phyloP scores from a whole-genome alignment of 2,113 vertebrate genomes.

The Triplophysa dalaica region DNA sequence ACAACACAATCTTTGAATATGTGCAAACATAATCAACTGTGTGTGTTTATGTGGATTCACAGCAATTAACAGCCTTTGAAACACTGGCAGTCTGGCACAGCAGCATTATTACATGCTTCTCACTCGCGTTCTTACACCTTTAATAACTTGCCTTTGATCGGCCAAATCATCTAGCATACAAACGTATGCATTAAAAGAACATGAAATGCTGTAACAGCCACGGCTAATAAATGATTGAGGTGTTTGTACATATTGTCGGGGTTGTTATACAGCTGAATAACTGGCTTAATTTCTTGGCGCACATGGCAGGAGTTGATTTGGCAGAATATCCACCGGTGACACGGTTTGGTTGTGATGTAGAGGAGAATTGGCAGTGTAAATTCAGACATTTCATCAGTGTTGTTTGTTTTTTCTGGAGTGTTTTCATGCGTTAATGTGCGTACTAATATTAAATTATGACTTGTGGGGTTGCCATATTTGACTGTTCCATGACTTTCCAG shows the following conservation, averaged over 20 bases:
- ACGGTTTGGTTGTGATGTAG: conserved; percentile 22
- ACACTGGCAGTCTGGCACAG: conserved; percentile 28
- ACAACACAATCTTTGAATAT: conserved; percentile 14
- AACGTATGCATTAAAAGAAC: conserved; percentile 54
- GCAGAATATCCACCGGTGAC: conserved; percentile 45
- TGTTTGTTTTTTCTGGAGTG: background rate
- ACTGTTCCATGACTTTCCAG: no score
- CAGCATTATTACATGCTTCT: conserved; percentile 9
- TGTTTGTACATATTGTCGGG: conserved; percentile 56
- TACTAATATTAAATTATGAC: conserved; percentile 8
- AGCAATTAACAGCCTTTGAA: conserved; percentile 50
- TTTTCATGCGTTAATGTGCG: conserved; percentile 17
- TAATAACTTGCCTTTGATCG: conserved; percentile 59
- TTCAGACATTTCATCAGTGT: background rate
- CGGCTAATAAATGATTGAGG: conserved; percentile 59
- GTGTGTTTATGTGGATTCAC: conserved; percentile 32
- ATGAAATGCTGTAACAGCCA: conserved; percentile 54
- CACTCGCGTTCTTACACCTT: conserved; percentile 42
- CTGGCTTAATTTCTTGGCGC: conserved; percentile 61
- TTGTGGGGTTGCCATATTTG: background rate
- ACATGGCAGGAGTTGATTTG: conserved; percentile 31
- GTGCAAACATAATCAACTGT: conserved; percentile 39
- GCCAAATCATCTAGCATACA: conserved; percentile 51
- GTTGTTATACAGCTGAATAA: conserved; percentile 54
- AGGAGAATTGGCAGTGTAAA: conserved; percentile 27